Conservation (phyloP, 2,797 vertebrate species). For the Sebastes melanostomus region DNA sequence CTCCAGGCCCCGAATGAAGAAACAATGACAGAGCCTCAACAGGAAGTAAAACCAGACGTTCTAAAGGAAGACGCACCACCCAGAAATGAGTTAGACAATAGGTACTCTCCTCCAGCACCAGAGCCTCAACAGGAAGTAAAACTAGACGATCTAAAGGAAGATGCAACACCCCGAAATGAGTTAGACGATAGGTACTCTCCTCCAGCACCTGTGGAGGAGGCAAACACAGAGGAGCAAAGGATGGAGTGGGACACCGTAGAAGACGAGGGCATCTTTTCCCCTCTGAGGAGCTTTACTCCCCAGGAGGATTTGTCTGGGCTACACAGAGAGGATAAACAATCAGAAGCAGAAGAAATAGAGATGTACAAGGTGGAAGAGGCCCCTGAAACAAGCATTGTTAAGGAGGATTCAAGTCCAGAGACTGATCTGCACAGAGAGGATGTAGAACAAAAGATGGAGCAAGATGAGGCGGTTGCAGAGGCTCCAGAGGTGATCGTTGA, state of each 20-base stretch:
- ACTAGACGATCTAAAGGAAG: conserved; percentile 24
- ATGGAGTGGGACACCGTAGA: conserved; percentile 32
- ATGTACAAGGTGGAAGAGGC: neutral
- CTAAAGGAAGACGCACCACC: conserved; percentile 16
- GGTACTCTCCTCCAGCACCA: neutral
- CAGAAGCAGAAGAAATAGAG: conserved; percentile 24
- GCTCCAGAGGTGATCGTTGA: conserved; percentile 75
- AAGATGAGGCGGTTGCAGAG: conserved; percentile 16
- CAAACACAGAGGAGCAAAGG: conserved; percentile 15
- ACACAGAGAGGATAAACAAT: conserved; percentile 13
- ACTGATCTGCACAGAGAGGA: conserved; percentile 48
- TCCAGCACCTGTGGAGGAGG: conserved; percentile 31
- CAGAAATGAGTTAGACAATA: neutral
- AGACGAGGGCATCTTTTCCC: conserved; percentile 37
- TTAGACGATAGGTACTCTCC: neutral
- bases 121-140: conserved; percentile 35
- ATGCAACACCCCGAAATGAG: neutral
- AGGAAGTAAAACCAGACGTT: conserved; percentile 35
- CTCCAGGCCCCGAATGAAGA: conserved; percentile 8
- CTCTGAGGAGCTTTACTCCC: conserved; percentile 71
- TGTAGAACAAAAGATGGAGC: conserved; percentile 1
- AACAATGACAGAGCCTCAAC: conserved; percentile 10
- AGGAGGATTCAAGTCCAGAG: neutral
- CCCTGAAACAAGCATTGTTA: conserved; percentile 9
- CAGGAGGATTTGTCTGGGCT: conserved; percentile 74